Percentiles rank a stretch among this genome's conserved stretches.
These are phyloP conservation scores for Metaphire vulgaris DNA, from an alignment of 1,140 invertebrate genomes.

Conservation along the genomic window DNA sequence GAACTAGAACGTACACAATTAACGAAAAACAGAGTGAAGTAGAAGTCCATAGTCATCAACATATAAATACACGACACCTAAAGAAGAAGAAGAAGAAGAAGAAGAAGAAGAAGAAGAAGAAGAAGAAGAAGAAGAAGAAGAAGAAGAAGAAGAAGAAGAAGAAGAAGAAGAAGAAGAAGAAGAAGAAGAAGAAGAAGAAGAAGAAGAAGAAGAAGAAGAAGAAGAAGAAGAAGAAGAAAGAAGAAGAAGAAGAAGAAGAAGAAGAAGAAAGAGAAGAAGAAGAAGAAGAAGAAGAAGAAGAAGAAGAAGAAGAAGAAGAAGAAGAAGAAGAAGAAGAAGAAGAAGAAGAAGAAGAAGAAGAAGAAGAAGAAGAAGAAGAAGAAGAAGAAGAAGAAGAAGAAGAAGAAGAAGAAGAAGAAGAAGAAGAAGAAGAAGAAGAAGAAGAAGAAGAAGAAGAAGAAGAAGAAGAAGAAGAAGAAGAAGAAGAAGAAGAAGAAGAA, in stretches of 20 bases:
- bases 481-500: slow-evolving; percentile 19
- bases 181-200: not conserved
- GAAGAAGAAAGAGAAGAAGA: slow-evolving; percentile 4
- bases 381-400: slow-evolving; percentile 19
- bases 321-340: slow-evolving; percentile 18
- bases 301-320: slow-evolving; percentile 4
- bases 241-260: slow-evolving; percentile 7
- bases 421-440: slow-evolving; percentile 18
- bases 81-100: slow-evolving; percentile 5
- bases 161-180: not conserved
- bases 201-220: not conserved
- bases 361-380: slow-evolving; percentile 14
- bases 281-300: slow-evolving; percentile 7
- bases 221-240: slow-evolving; percentile 2
- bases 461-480: slow-evolving; percentile 19
- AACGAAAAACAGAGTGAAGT: too few relatives aligned
- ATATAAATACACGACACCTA: too few relatives aligned
- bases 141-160: slow-evolving; percentile 7
- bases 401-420: slow-evolving; percentile 19
- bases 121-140: slow-evolving; percentile 7
- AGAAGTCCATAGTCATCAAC: too few relatives aligned
- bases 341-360: slow-evolving; percentile 17
- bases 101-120: slow-evolving; percentile 6
- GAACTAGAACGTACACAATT: too few relatives aligned
- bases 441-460: slow-evolving; percentile 19